phyloP scores from a whole-genome alignment of 1,140 invertebrate genomes.

The Diprion similis region DNA sequence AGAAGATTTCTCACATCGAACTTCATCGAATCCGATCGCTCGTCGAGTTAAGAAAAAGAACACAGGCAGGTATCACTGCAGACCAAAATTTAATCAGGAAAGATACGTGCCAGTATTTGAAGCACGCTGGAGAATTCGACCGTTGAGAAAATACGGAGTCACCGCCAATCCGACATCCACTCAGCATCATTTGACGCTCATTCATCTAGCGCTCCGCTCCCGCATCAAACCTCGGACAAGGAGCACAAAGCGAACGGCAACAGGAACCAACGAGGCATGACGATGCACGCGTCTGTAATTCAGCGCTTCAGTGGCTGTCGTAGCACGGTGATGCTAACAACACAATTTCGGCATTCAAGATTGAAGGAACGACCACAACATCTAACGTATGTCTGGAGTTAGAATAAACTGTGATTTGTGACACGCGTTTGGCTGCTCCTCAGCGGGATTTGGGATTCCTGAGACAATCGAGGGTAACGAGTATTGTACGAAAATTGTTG shows the following conservation, averaged over 20 bases:
- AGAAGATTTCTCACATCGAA: too few relatives aligned
- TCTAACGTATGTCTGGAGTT: background rate
- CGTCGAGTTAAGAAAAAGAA: conserved; percentile 1
- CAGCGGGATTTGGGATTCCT: too few relatives aligned
- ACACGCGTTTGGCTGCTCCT: too few relatives aligned
- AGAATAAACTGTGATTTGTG: too few relatives aligned
- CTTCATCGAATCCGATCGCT: too few relatives aligned
- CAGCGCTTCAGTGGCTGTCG: conserved; percentile 52
- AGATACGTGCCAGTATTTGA: too few relatives aligned
- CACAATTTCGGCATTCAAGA: background rate
- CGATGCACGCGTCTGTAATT: conserved; percentile 46
- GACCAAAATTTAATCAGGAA: too few relatives aligned
- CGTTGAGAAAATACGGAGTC: background rate
- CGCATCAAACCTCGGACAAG: conserved; percentile 25
- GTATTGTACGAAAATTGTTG: too few relatives aligned
- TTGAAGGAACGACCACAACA: background rate
- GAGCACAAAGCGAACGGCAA: conserved; percentile 34
- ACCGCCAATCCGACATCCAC: conserved; percentile 10
- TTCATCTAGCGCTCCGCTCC: conserved; percentile 44
- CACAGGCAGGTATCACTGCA: background rate
- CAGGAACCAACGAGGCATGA: conserved; percentile 11
- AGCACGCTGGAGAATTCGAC: too few relatives aligned
- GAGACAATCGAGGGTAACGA: too few relatives aligned
- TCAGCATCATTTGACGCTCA: conserved; percentile 50
- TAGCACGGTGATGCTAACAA: conserved; percentile 33